These are phyloP conservation scores for Linhomoeus sp. DNA, from an alignment of 2,888 invertebrate species.

Conservation along the genomic window DNA sequence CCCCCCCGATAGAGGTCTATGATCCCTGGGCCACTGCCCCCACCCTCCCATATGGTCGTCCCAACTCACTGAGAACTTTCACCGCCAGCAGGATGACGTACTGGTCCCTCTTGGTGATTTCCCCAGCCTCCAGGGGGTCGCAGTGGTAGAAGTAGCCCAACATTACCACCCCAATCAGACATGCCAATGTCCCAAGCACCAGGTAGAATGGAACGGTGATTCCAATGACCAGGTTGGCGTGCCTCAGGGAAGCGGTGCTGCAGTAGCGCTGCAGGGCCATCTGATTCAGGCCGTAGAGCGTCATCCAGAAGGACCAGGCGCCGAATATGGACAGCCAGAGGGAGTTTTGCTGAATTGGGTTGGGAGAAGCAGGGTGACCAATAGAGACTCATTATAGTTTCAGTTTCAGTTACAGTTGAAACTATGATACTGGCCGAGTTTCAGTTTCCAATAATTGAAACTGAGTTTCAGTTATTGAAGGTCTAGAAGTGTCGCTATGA, in stretches of 20 bases:
- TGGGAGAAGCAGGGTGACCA: too few species aligned
- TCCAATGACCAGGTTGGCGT: background rate
- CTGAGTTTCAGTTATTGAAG: too few species aligned
- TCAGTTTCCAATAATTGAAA: too few species aligned
- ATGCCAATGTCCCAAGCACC: constrained; percentile 8
- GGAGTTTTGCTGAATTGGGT: background rate
- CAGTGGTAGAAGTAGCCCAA: constrained; percentile 6
- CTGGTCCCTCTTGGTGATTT: constrained; percentile 1
- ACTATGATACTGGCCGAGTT: too few species aligned
- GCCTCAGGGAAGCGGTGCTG: background rate
- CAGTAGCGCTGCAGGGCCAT: constrained; percentile 5
- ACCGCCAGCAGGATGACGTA: constrained; percentile 4
- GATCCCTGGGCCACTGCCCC: too few species aligned
- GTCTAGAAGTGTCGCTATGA: too few species aligned
- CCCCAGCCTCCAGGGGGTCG: constrained; percentile 2
- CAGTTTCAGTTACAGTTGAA: too few species aligned
- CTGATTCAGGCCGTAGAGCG: constrained; percentile 4
- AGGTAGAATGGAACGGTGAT: constrained; percentile 8
- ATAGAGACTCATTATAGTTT: too few species aligned
- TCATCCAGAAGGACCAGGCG: constrained; percentile 4
- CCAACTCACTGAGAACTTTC: constrained; percentile 1
- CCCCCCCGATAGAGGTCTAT: too few species aligned
- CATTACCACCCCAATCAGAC: constrained; percentile 6
- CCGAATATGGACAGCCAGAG: constrained; percentile 1
- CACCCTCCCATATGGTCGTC: too few species aligned